Conservation (phyloP, 2,113 vertebrate species). For the Oreochromis spilurus region DNA sequence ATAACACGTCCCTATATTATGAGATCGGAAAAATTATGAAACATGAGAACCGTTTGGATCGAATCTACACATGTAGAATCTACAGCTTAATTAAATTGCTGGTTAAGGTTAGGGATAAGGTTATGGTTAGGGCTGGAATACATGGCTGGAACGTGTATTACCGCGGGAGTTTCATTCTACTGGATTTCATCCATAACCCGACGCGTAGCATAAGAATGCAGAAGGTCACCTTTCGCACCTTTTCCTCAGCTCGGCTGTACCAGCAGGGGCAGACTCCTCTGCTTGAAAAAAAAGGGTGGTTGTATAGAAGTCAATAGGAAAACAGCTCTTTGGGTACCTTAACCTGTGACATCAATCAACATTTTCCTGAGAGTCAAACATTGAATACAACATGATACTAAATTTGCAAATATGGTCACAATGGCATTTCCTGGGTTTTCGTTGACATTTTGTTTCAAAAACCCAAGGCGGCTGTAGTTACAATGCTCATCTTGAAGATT, state of each 20-base stretch:
- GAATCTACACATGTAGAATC: neutral
- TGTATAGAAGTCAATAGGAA: neutral
- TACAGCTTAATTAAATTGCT: neutral
- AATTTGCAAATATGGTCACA: neutral
- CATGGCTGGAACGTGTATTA: neutral
- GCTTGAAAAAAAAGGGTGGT: neutral
- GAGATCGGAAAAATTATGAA: neutral
- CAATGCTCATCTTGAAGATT: neutral
- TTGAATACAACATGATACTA: neutral
- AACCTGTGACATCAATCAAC: neutral
- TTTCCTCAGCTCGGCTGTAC: neutral
- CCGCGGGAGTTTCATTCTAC: neutral
- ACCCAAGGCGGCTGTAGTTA: neutral
- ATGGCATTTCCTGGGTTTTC: neutral
- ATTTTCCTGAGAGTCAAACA: neutral
- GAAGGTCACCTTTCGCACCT: neutral
- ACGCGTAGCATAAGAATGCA: fast-evolving
- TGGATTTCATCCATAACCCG: neutral
- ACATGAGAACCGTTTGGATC: neutral
- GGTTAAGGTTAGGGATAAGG: neutral
- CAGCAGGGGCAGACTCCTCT: neutral
- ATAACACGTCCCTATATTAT: neutral
- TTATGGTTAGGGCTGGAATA: neutral
- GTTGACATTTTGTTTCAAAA: neutral
- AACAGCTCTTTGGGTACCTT: neutral